These are phyloP conservation scores for fruit fly (Drosophila melanogaster) DNA, from an alignment of 1,140 invertebrate species.

Conservation along the genomic window Release_6_plus_ISO1_MT NT_033779.5:18004501-18005000, in stretches of 20 bases:
- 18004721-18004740: slow-evolving; percentile 52
- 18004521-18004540: slow-evolving; percentile 31
- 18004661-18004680: slow-evolving; percentile 58
- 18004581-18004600: slow-evolving; percentile 40
- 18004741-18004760: slow-evolving; percentile 82
- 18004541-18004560: slow-evolving; percentile 5
- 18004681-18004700: slow-evolving; percentile 7
- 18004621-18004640: slow-evolving; percentile 3
- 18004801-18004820: slow-evolving; percentile 48
- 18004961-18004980: slow-evolving; percentile 79
- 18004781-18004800: slow-evolving; percentile 29
- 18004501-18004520: slow-evolving; percentile 53
- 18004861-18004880: slow-evolving; percentile 60
- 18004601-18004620: slow-evolving; percentile 66
- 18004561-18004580: slow-evolving; percentile 51
- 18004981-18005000: slow-evolving; percentile 70
- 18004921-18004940: slow-evolving; percentile 79
- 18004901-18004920: slow-evolving; percentile 27
- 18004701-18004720: slow-evolving; percentile 1
- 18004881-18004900: slow-evolving; percentile 53
- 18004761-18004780: slow-evolving; percentile 73
- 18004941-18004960: slow-evolving; percentile 83
- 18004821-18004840: slow-evolving; percentile 74
- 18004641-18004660: slow-evolving; percentile 54
- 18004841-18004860: slow-evolving; percentile 54